These are phyloP conservation scores for Ispidina lecontei DNA, from an alignment of 2,797 vertebrate species.

Conservation along the genomic window DNA sequence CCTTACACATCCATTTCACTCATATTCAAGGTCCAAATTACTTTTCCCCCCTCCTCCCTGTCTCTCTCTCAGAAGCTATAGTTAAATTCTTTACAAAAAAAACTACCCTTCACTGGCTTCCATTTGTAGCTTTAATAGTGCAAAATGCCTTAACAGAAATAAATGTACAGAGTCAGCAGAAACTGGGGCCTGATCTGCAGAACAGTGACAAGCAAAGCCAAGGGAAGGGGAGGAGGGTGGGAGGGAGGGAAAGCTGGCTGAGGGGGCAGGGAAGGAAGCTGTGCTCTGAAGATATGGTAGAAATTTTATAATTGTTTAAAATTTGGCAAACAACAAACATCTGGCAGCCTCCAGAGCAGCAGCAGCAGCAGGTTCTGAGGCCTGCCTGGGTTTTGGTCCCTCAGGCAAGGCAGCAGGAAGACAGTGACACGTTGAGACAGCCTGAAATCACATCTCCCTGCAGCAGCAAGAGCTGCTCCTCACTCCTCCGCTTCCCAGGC, in stretches of 20 bases:
- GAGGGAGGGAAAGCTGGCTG: constrained; percentile 4
- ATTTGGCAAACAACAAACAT: constrained; percentile 53
- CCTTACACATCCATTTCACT: background rate
- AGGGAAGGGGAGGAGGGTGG: constrained; percentile 24
- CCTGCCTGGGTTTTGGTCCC: background rate
- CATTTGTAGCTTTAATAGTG: background rate
- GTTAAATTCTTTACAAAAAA: background rate
- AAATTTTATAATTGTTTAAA: constrained; percentile 65
- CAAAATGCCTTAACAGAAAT: constrained; percentile 24
- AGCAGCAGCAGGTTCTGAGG: background rate
- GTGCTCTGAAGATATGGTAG: constrained; percentile 49
- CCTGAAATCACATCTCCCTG: constrained; percentile 37
- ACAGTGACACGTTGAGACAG: background rate
- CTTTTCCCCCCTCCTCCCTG: background rate
- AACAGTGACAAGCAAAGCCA: constrained; percentile 3
- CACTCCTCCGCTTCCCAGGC: background rate
- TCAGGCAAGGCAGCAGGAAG: constrained; percentile 29
- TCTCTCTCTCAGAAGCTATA: background rate
- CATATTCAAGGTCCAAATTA: background rate
- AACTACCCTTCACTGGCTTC: background rate
- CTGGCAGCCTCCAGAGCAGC: background rate
- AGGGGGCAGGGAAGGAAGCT: constrained; percentile 66
- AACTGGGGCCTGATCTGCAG: constrained; percentile 2
- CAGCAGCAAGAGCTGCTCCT: constrained; percentile 28
- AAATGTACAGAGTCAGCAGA: constrained; percentile 15